Evolutionary conservation across 2,113 vertebrate species (phyloP).

Genomic region (Ochotona princeps): DNA sequence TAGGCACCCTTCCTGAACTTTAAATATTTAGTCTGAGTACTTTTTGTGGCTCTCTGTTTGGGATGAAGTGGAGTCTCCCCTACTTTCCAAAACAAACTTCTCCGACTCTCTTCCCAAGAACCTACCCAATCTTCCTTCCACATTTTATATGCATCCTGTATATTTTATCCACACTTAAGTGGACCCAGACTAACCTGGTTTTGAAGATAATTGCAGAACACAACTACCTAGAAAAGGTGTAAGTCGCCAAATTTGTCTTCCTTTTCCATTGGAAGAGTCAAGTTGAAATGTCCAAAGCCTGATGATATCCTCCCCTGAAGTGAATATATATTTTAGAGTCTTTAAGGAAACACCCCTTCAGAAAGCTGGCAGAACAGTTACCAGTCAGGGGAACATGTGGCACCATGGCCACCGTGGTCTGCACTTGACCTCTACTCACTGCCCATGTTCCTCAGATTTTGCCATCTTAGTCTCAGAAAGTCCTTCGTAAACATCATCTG

Average conservation of each 20-base stretch:
- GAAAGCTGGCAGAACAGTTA: neutral
- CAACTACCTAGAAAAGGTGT: neutral
- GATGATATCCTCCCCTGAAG: neutral
- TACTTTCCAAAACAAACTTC: slow-evolving; percentile 9
- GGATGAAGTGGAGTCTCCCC: neutral
- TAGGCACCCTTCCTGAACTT: neutral
- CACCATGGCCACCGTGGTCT: neutral
- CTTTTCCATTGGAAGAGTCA: neutral
- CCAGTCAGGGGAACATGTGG: neutral
- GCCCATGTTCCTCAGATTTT: neutral
- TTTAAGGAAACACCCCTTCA: neutral
- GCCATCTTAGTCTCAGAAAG: neutral
- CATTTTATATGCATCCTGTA: neutral
- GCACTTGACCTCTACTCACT: neutral
- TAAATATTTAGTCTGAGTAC: slow-evolving; percentile 21
- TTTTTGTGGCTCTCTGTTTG: slow-evolving; percentile 39
- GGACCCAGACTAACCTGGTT: neutral
- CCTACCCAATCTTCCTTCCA: neutral
- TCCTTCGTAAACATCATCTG: neutral
- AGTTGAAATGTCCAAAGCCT: neutral
- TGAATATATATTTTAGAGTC: neutral
- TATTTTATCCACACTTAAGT: neutral
- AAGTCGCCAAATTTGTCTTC: neutral
- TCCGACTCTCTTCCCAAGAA: neutral
- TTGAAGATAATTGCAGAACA: neutral